Evolutionary conservation across 2,797 vertebrate species (phyloP), one percentile per base, ranked within the genome.

Genomic region (Rhyacichthys aspro): DNA sequence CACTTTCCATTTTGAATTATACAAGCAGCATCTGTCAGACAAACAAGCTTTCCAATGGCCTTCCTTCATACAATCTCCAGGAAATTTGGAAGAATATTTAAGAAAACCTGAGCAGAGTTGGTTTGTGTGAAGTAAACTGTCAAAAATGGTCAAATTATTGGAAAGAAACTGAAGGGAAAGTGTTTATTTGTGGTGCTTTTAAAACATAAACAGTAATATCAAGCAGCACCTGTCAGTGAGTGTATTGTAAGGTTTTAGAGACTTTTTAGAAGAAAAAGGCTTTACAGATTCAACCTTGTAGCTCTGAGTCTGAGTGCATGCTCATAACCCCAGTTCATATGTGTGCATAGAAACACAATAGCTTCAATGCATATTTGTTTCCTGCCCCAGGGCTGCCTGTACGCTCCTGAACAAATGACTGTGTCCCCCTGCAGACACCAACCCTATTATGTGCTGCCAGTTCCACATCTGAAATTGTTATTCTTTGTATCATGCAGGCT

Each of bases 291-390:
- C 45, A 57, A 81, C 72, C 68, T 81, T 78, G 43, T 61, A 56
- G 16, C 33, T 52, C 43, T 71, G 28, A 48, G 36, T 55, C 41
- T 28, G 53, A 10, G 47, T 59, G 42, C 52, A 55, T 65, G 63
- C 61, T 60, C 9, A 47, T 14, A 72, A 65, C 55, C 59, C 67
- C 23, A 42, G 44, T 78, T 59, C 74, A 15, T 61, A 53, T 44
- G 36, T 2, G 17, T 60, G 62, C 61, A 63, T 15, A 41, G 55
- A 71, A 74, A 70, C 52, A 80, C 61, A 81, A 78, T 74, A 53
- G 57, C 55, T 87, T 69, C 82, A 78, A 84, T 57, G 43, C 54
- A 68, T 57, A 59, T 82, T 79, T 80, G 73, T 78, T 81, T 48
- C 46, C 15, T 54, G 72, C 61, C 66, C 59, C 8, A 12, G 57